Evolutionary conservation across 2,113 vertebrate genomes (phyloP).

Genomic region (Anas platyrhynchos): DNA sequence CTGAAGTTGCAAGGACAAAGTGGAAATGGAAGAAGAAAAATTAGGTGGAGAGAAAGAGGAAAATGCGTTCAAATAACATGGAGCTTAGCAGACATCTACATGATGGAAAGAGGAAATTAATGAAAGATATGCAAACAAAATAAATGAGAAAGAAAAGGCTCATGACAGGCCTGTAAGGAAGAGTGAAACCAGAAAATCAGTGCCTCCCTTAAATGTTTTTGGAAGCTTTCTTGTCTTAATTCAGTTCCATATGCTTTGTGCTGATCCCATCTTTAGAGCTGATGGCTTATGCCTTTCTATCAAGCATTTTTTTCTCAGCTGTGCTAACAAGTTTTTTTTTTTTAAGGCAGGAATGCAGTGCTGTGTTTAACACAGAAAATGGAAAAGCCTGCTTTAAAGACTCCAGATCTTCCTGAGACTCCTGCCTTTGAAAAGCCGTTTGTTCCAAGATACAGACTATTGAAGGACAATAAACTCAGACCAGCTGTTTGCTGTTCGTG

Average conservation of each 20-base stretch:
- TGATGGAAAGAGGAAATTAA: not conserved
- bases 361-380: not conserved
- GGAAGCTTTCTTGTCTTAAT: not conserved
- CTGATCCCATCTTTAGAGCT: not conserved
- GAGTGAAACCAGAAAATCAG: not conserved
- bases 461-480: not conserved
- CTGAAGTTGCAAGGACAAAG: not conserved
- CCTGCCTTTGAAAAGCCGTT: not conserved
- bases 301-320: constrained; percentile 41
- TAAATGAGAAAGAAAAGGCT: not conserved
- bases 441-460: not conserved
- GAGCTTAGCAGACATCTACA: not conserved
- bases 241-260: not conserved
- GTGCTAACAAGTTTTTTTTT: not conserved
- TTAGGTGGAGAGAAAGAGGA: not conserved
- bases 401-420: not conserved
- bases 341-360: not conserved
- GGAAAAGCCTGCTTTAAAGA: not conserved
- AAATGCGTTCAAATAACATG: not conserved
- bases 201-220: constrained; percentile 22
- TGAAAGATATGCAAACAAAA: not conserved
- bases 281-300: constrained; percentile 6
- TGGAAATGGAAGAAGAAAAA: not conserved
- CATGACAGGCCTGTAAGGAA: not conserved
- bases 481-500: not conserved